phyloP scores from a whole-genome alignment of 2,888 invertebrate species.

The Folsomia manolachei region DNA sequence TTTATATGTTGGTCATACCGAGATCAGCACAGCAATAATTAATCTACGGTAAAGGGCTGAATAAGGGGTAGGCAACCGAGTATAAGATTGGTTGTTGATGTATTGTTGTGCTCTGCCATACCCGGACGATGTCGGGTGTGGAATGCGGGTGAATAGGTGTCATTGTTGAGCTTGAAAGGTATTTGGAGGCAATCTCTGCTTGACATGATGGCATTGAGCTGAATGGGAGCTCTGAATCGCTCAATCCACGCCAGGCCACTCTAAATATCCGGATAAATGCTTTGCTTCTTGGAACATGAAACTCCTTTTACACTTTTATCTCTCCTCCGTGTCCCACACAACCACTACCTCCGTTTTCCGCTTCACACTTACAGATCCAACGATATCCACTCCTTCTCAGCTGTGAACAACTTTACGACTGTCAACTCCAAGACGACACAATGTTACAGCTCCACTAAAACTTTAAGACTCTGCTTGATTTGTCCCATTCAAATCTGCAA shows the following conservation, averaged over 20 bases:
- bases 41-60: no score
- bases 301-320: constrained; percentile 46
- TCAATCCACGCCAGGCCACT: constrained; percentile 1
- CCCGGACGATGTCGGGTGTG: no score
- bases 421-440: neutral
- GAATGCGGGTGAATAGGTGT: neutral
- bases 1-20: no score
- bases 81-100: no score
- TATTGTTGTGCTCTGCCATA: no score
- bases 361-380: neutral
- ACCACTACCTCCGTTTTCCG: neutral
- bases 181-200: neutral
- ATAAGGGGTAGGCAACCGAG: no score
- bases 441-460: neutral
- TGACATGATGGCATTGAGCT: neutral
- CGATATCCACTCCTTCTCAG: neutral
- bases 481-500: neutral
- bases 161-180: neutral
- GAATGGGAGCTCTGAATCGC: neutral
- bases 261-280: constrained; percentile 1
- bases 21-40: no score
- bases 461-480: neutral
- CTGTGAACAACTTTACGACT: neutral
- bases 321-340: constrained; percentile 38
- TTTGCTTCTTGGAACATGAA: constrained; percentile 45